phyloP scores from a whole-genome alignment of 1,140 invertebrate genomes.

The Ips nitidus region DNA sequence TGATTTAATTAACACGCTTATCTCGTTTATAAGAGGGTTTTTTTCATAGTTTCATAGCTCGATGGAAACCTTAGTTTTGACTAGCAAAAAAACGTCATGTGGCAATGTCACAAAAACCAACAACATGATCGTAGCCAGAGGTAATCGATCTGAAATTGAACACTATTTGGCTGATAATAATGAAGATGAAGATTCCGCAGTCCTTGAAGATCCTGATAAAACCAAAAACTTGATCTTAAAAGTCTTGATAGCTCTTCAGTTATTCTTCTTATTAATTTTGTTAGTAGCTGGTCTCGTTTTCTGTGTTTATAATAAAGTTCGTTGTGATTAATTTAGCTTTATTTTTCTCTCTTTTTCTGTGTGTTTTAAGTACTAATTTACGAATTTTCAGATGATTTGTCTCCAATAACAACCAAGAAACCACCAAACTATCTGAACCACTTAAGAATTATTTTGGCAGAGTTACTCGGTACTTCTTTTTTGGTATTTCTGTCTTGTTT shows the following conservation, averaged over 20 bases:
- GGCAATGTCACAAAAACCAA: not conserved
- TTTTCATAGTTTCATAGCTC: no score
- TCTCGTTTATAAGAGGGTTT: no score
- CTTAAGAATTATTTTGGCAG: conserved; percentile 39
- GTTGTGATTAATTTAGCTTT: no score
- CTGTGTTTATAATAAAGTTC: no score
- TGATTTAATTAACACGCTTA: no score
- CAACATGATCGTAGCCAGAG: not conserved
- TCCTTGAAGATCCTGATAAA: not conserved
- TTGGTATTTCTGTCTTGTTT: conserved; percentile 45
- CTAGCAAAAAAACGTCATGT: no score
- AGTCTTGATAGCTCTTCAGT: not conserved
- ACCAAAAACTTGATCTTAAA: not conserved
- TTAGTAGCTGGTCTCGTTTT: not conserved
- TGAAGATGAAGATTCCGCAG: not conserved
- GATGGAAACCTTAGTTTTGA: no score
- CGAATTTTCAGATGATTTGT: no score
- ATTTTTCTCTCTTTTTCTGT: no score
- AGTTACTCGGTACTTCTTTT: conserved; percentile 53
- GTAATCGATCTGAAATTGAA: conserved; percentile 1
- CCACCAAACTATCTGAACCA: conserved; percentile 27
- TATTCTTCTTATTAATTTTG: not conserved
- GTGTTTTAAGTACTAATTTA: no score
- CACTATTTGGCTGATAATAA: not conserved
- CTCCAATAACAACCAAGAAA: not conserved